Evolutionary conservation across 2,888 invertebrate species (phyloP), one percentile per base, ranked within the genome.

Genomic region (Acleris cristana): DNA sequence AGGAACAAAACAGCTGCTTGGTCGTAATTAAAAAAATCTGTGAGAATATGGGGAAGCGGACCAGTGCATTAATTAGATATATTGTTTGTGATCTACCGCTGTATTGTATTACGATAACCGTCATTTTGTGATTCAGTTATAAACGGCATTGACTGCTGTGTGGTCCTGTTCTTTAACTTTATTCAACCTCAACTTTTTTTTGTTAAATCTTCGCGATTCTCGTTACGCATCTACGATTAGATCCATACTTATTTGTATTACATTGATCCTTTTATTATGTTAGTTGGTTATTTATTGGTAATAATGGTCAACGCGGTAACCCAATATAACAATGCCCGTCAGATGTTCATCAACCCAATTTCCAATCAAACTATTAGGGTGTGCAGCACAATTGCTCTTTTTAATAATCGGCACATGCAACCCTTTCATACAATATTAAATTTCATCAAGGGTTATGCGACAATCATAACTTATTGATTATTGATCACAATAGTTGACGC

Each of bases 21-120:
- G 78, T 83, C 76, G 83, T 87, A 91, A 92, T 91, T 91, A 89
- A 87, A 88, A 40, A 87, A 88, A 85, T 82, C 92, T 62, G 92
- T 92, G 92, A 90, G 92, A 92, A 92, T 81, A 79, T 76, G 79
- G 85, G 83, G 83, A 81, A 74, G 80, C 64, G 79, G 79, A 84
- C 76, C 78, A 82, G 76, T 78, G 81, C 79, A 86, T 88, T 91
- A 86, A 88, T 88, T 87, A 85, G 71, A 69, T 69, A 64, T 60
- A 69, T 73, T 76, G 75, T 82, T 82, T 79, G 76, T 76, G 69
- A 70, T 75, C 63, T 74, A 73, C 72, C 70, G 74, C 77, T 74
- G 71, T 73, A 74, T 70, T 72, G 66, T 74, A 72, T 63, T 64
- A 23, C 12, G 8, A 34, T 63, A 67, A 67, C 67, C 58, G 67